Evolutionary conservation across 2,797 vertebrate genomes (phyloP).

Genomic region (Crenuchus spilurus): DNA sequence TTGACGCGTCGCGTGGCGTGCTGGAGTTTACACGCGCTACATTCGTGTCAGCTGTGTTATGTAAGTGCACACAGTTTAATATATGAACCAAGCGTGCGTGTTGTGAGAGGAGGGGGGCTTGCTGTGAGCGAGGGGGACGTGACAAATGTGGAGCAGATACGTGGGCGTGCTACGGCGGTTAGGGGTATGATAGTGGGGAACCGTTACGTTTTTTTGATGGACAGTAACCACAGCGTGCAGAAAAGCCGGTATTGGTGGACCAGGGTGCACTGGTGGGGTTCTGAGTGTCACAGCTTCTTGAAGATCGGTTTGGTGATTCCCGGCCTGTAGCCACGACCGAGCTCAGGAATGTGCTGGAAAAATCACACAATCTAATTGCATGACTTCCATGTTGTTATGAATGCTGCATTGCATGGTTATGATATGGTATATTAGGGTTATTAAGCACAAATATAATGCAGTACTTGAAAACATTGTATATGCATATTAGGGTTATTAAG

Average conservation of each 20-base stretch:
- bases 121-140: conserved; percentile 3
- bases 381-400: neutral
- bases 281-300: conserved; percentile 59
- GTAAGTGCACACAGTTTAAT: neutral
- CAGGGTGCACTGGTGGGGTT: neutral
- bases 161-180: neutral
- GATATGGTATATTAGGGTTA: no score
- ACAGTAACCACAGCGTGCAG: neutral
- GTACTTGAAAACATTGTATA: no score
- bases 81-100: neutral
- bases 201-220: no score
- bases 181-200: neutral
- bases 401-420: neutral
- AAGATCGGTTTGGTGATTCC: conserved; percentile 67
- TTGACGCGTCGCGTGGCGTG: neutral
- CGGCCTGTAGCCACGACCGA: conserved; percentile 42
- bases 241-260: neutral
- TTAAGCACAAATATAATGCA: no score
- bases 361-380: neutral
- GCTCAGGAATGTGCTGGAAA: conserved; percentile 60
- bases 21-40: neutral
- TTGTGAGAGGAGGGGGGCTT: neutral
- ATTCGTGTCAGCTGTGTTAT: neutral
- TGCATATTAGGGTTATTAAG: no score
- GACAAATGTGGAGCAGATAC: conserved; percentile 12